A percentile compares a stretch with the other conserved stretches of the same genome.
Evolutionary conservation across 2,113 vertebrate genomes (phyloP).

Genomic region (human (Homo sapiens)): GRCh38 chrX:75227501-75228000

Average conservation of each 20-base stretch:
- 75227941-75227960: slow-evolving; percentile 19
- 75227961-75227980: neutral
- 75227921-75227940: neutral
- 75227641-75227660: neutral
- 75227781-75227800: neutral
- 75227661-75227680: neutral
- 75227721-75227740: neutral
- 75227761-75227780: neutral
- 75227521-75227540: neutral
- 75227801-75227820: slow-evolving; percentile 12
- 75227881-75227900: slow-evolving; percentile 29
- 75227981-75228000: neutral
- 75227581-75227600: neutral
- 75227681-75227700: neutral
- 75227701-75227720: neutral
- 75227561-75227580: neutral
- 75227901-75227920: neutral
- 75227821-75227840: slow-evolving; percentile 6
- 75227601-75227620: neutral
- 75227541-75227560: neutral
- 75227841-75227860: slow-evolving; percentile 38
- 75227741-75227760: slow-evolving; percentile 3
- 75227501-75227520: neutral
- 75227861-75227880: neutral
- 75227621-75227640: neutral